Evolutionary conservation across 2,113 vertebrate genomes (phyloP).

Genomic region (Felis catus): DNA sequence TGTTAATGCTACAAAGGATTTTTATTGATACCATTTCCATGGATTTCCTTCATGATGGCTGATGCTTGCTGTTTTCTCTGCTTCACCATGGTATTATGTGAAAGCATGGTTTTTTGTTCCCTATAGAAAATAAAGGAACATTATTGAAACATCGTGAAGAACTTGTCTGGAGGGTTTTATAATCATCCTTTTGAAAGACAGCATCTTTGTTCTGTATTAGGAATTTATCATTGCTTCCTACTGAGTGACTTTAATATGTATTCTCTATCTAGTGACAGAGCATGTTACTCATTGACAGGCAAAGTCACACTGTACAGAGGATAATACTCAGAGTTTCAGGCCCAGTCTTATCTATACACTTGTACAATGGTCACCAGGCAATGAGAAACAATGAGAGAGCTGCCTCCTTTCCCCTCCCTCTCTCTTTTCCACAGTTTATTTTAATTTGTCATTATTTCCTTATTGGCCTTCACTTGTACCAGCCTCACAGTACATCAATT

Average conservation of each 20-base stretch:
- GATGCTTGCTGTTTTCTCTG: constrained; percentile 94
- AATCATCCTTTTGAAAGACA: background rate
- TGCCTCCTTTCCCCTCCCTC: background rate
- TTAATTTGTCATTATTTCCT: background rate
- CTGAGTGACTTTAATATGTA: background rate
- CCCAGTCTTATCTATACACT: background rate
- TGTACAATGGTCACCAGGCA: background rate
- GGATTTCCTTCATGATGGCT: constrained; percentile 94
- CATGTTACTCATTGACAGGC: background rate
- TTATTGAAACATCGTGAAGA: constrained; percentile 38
- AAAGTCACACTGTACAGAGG: background rate
- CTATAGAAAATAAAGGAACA: constrained; percentile 83
- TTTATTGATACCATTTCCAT: constrained; percentile 89
- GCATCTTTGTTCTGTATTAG: background rate
- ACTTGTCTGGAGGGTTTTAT: constrained; percentile 37
- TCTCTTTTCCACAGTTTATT: background rate
- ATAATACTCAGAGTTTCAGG: background rate
- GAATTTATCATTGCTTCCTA: background rate
- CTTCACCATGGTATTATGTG: constrained; percentile 90
- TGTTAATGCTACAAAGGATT: constrained; percentile 46
- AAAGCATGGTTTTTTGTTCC: constrained; percentile 87
- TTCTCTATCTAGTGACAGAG: background rate
- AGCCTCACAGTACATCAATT: constrained; percentile 22
- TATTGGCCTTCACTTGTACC: background rate
- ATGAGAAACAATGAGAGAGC: background rate